Evolutionary conservation across 2,113 vertebrate species (phyloP), one percentile per base, ranked within the genome.

Genomic region (Martes martes): DNA sequence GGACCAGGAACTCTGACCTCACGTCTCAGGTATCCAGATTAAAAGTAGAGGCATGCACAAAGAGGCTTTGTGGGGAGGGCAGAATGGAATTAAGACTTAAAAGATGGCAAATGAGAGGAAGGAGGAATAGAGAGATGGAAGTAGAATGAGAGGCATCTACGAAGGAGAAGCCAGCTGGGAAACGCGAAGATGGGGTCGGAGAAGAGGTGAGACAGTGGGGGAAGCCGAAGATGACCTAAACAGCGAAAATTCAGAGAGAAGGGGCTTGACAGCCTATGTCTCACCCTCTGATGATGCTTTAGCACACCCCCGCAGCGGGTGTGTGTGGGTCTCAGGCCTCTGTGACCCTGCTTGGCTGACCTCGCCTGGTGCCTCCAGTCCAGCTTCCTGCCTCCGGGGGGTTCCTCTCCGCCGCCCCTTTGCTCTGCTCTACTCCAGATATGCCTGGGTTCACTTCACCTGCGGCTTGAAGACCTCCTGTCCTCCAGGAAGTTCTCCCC

Each of bases 261-360:
- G 2, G 6, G 0, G 16, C 18, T 6, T 33, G 24, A 2, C 2
- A 52, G 39, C 1, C 2, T 15, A 11, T 69, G 2, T 1, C 0
- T 19, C 45, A 2, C 31, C 21, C 24, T 39, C 1, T 1, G 5
- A 61, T 2, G 16, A 36, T 7, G 4, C 24, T 9, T n/a, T 0
- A 3, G 57, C 0, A 2, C 24, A 18, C 31, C 11, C 6, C 21
- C 2, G 11, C 1, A 1, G 7, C 4, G 14, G 14, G 42, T 18
- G 14, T 2, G 74, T 31, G 26, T 47, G 39, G 42, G 74, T 47
- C 26, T 26, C 74, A 10, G 42, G 26, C 42, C 26, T 16, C 36
- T 19, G 13, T 4, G 21, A 18, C 2, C 6, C 18, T 2, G 13
- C 11, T 13, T 42, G 63, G 7, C 10, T 28, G 42, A 13, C 19